Evolutionary conservation across 1,140 invertebrate genomes (phyloP).

Genomic region (Drosophila busckii): DNA sequence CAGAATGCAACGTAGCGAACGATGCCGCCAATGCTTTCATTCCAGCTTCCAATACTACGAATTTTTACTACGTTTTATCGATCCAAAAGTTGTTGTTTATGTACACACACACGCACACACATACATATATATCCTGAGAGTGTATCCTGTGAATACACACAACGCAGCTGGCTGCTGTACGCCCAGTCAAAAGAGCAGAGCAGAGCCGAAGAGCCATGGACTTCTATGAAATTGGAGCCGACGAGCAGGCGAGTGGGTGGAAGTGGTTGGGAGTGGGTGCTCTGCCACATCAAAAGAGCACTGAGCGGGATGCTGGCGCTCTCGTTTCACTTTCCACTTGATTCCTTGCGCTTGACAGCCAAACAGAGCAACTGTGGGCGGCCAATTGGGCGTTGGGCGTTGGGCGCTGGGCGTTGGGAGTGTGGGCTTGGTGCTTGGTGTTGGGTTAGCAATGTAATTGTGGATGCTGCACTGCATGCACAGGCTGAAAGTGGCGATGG

Average conservation of each 20-base stretch:
- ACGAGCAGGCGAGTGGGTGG: not conserved
- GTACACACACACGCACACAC: slow-evolving; percentile 2
- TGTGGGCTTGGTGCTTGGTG: slow-evolving; percentile 2
- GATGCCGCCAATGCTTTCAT: slow-evolving; percentile 24
- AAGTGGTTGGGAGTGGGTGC: slow-evolving; percentile 16
- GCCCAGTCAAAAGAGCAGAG: slow-evolving; percentile 63
- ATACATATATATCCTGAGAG: slow-evolving; percentile 16
- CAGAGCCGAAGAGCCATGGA: slow-evolving; percentile 15
- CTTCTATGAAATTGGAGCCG: too few species aligned
- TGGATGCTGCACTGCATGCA: slow-evolving; percentile 30
- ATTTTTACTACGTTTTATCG: slow-evolving; percentile 78
- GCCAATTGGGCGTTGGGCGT: slow-evolving; percentile 20
- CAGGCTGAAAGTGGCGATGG: slow-evolving; percentile 42
- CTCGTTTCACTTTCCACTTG: slow-evolving; percentile 73
- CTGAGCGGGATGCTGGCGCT: slow-evolving; percentile 17
- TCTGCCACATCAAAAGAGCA: slow-evolving; percentile 73
- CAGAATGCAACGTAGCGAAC: slow-evolving; percentile 17
- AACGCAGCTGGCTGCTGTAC: slow-evolving; percentile 53
- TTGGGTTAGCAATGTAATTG: not conserved
- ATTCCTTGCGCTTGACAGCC: slow-evolving; percentile 73
- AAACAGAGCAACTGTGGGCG: slow-evolving; percentile 40
- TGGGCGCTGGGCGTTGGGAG: slow-evolving; percentile 20
- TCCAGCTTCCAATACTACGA: slow-evolving; percentile 77
- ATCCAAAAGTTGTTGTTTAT: slow-evolving; percentile 46
- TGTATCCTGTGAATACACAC: slow-evolving; percentile 13